Evolutionary conservation across 2,113 vertebrate genomes (phyloP).

Genomic region (Brachypteracias leptosomus): DNA sequence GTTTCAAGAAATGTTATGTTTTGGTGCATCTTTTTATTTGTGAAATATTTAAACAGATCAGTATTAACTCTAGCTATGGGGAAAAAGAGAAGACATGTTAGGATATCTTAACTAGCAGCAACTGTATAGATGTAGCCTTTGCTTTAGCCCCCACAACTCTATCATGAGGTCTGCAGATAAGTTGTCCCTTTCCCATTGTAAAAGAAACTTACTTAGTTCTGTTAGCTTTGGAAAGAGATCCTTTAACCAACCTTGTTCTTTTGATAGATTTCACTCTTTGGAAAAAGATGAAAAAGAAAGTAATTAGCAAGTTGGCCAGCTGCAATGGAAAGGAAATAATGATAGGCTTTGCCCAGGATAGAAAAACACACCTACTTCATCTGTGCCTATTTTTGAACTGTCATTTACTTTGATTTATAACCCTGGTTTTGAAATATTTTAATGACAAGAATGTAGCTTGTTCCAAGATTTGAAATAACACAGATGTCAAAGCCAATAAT

Average conservation of each 20-base stretch:
- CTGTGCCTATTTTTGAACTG: slow-evolving; percentile 40
- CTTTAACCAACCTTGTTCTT: neutral
- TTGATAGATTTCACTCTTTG: neutral
- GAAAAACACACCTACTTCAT: slow-evolving; percentile 51
- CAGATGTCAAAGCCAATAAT: slow-evolving; percentile 33
- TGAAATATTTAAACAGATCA: neutral
- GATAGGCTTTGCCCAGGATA: slow-evolving; percentile 3
- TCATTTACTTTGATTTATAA: slow-evolving; percentile 57
- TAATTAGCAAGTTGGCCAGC: slow-evolving; percentile 32
- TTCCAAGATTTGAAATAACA: slow-evolving; percentile 23
- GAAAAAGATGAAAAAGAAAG: slow-evolving; percentile 5
- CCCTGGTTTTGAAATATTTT: slow-evolving; percentile 47
- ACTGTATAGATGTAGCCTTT: neutral
- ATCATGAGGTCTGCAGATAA: neutral
- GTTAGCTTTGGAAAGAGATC: slow-evolving; percentile 9
- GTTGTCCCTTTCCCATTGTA: neutral
- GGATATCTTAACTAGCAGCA: neutral
- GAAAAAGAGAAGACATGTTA: neutral
- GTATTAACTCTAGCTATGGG: neutral
- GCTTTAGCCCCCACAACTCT: neutral
- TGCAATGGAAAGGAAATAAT: slow-evolving; percentile 49
- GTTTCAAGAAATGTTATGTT: neutral
- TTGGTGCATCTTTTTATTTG: neutral
- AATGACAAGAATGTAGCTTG: neutral
- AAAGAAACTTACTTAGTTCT: neutral